phyloP scores from a whole-genome alignment of 2,888 invertebrate species.

The Dichetophora obliterata region DNA sequence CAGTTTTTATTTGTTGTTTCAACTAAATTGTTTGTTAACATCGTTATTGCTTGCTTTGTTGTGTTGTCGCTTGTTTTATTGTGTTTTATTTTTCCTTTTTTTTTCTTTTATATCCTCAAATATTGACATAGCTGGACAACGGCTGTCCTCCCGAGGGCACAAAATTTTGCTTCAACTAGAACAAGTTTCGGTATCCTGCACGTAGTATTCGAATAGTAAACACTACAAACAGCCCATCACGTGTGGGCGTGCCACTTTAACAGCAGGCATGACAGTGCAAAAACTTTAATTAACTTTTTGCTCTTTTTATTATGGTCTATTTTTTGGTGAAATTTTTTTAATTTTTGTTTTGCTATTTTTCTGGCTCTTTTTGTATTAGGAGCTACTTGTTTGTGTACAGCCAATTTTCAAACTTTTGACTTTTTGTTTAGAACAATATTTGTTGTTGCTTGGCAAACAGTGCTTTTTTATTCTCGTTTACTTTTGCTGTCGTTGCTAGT shows the following conservation, averaged over 20 bases:
- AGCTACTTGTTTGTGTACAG: background rate
- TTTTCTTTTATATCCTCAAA: background rate
- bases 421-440: constrained; percentile 23
- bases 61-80: background rate
- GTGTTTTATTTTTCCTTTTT: background rate
- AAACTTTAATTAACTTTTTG: constrained; percentile 26
- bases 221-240: background rate
- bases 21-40: too few species aligned
- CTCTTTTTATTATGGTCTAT: background rate
- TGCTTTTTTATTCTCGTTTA: background rate
- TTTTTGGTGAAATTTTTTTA: background rate
- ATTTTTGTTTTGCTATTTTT: background rate
- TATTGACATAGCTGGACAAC: background rate
- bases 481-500: background rate
- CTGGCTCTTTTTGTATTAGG: background rate
- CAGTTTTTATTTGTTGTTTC: too few species aligned
- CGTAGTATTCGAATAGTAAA: too few species aligned
- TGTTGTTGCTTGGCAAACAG: background rate
- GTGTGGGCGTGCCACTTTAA: background rate
- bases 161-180: background rate
- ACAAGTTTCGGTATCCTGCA: background rate
- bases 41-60: too few species aligned
- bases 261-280: background rate
- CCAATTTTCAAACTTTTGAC: constrained; percentile 18
- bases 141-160: background rate